Evolutionary conservation across 2,888 invertebrate species (phyloP).

Genomic region (Panopea generosa): DNA sequence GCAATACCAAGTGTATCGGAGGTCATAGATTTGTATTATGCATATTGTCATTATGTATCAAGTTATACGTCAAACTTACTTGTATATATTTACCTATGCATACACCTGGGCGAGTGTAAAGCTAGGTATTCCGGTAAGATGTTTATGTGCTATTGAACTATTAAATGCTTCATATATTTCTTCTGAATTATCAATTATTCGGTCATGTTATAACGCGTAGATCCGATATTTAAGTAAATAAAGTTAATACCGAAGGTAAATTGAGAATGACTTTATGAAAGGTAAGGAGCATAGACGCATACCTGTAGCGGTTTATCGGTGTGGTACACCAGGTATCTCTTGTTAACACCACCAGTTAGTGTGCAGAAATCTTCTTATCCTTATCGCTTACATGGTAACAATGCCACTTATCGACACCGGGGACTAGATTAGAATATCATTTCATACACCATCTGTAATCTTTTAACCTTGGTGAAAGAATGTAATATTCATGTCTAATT

Average conservation of each 20-base stretch:
- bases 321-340: slow-evolving; percentile 11
- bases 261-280: slow-evolving; percentile 4
- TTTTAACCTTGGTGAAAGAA: not conserved
- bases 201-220: slow-evolving; percentile 9
- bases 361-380: slow-evolving; percentile 13
- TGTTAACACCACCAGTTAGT: slow-evolving; percentile 16
- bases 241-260: slow-evolving; percentile 9
- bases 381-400: slow-evolving; percentile 19
- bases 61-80: too few relatives aligned
- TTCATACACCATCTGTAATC: not conserved
- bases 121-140: not conserved
- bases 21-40: too few relatives aligned
- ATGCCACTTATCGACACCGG: slow-evolving; percentile 7
- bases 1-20: too few relatives aligned
- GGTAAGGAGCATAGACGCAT: slow-evolving; percentile 2
- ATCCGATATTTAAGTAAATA: slow-evolving; percentile 14
- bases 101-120: not conserved
- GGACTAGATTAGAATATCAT: slow-evolving; percentile 1
- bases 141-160: not conserved
- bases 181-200: slow-evolving; percentile 21
- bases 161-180: slow-evolving; percentile 11
- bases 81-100: not conserved
- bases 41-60: too few relatives aligned
- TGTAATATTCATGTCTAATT: too few relatives aligned
- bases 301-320: not conserved